Evolutionary conservation across 1,140 invertebrate species (phyloP).

Genomic region (Leptinotarsa lineolata): DNA sequence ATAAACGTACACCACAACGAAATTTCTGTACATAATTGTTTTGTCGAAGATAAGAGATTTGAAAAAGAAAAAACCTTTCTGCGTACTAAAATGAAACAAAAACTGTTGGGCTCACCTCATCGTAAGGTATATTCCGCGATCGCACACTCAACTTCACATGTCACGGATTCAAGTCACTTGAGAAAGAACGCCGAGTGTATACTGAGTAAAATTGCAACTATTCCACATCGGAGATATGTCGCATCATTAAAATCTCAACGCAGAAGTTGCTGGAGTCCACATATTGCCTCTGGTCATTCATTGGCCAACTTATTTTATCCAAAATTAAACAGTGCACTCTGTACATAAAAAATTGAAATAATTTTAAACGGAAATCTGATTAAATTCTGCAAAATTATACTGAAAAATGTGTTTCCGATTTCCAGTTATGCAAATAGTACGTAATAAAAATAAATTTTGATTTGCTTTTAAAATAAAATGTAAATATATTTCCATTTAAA

Average conservation of each 20-base stretch:
- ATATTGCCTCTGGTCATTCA: neutral
- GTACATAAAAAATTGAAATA: too few relatives aligned
- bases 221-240: neutral
- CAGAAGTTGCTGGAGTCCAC: neutral
- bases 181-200: neutral
- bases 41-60: neutral
- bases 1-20: too few relatives aligned
- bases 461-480: too few relatives aligned
- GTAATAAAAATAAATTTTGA: too few relatives aligned
- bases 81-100: neutral
- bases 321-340: neutral
- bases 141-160: slow-evolving; percentile 4
- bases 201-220: slow-evolving; percentile 3
- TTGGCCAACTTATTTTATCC: neutral
- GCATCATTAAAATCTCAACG: neutral
- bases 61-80: neutral
- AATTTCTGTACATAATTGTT: neutral
- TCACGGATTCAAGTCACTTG: slow-evolving; percentile 4
- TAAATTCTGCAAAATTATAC: too few relatives aligned
- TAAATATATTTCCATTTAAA: too few relatives aligned
- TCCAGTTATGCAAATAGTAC: too few relatives aligned
- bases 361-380: too few relatives aligned
- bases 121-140: neutral
- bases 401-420: too few relatives aligned
- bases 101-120: neutral